Conservation (phyloP, 2,113 vertebrate genomes). For the Muscicapa adusta region DNA sequence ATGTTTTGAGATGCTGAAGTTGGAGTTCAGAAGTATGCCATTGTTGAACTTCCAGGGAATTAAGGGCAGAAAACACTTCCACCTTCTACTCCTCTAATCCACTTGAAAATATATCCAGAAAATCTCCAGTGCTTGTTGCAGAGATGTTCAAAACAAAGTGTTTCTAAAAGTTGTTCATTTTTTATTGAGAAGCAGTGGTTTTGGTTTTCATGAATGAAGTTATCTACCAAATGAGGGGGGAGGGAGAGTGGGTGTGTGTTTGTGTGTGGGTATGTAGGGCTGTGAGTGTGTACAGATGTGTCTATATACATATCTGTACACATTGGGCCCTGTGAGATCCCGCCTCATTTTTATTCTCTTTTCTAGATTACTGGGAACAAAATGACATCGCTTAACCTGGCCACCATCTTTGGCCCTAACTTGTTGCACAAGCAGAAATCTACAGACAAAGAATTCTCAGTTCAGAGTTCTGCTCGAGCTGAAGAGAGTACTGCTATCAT, state of each 20-base stretch:
- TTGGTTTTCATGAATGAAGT: not conserved
- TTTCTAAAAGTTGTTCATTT: not conserved
- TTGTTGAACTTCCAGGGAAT: not conserved
- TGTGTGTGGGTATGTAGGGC: not conserved
- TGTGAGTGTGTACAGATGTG: not conserved
- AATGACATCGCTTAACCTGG: conserved; percentile 96
- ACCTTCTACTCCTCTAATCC: not conserved
- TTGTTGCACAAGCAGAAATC: conserved; percentile 93
- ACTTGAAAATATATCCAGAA: not conserved
- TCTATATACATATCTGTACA: not conserved
- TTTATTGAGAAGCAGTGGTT: not conserved
- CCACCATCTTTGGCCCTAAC: conserved; percentile 97
- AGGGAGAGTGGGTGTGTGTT: no score
- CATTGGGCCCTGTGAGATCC: not conserved
- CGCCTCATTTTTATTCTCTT: conserved; percentile 1
- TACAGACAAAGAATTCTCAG: conserved; percentile 93
- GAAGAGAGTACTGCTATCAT: conserved; percentile 94
- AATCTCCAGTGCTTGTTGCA: not conserved
- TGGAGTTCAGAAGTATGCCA: not conserved
- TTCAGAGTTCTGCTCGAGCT: conserved; percentile 91
- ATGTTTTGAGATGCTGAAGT: not conserved
- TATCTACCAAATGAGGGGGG: not conserved
- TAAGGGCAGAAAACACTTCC: not conserved
- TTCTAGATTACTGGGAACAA: conserved; percentile 92
- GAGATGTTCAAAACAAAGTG: not conserved